Conservation (phyloP, 2,113 vertebrate genomes). For the Edolisoma coerulescens region DNA sequence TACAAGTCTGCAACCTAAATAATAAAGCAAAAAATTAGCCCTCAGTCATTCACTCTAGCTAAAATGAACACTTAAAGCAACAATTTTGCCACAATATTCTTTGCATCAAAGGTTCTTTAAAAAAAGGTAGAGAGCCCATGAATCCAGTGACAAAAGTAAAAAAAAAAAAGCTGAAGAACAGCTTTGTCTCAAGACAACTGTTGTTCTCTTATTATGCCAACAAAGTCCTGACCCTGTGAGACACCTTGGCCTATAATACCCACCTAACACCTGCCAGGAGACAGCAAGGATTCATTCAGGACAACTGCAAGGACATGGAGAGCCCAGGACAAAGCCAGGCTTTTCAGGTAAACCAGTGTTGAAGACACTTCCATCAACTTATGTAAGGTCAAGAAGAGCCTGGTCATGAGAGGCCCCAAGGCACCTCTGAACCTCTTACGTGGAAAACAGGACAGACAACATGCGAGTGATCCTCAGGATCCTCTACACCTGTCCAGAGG, state of each 20-base stretch:
- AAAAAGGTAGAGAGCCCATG: accelerated
- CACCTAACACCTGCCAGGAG: neutral
- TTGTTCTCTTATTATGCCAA: neutral
- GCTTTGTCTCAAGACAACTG: neutral
- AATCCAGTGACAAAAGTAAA: neutral
- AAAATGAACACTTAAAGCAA: neutral
- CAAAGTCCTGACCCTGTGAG: neutral
- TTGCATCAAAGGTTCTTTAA: neutral
- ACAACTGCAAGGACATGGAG: neutral
- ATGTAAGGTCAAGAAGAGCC: neutral
- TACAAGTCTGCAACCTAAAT: neutral
- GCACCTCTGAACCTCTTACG: neutral
- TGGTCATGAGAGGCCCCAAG: neutral
- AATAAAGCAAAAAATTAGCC: neutral
- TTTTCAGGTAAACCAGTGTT: neutral
- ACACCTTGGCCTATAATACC: neutral
- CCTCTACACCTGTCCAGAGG: neutral
- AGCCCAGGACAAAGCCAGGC: neutral
- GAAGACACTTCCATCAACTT: neutral
- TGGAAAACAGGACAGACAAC: neutral
- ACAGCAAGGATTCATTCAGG: neutral
- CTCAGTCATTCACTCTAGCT: neutral
- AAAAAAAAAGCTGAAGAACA: neutral
- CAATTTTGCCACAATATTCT: neutral
- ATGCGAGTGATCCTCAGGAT: neutral